phyloP scores from a whole-genome alignment of 1,140 invertebrate genomes.

The Eumaeus atala region DNA sequence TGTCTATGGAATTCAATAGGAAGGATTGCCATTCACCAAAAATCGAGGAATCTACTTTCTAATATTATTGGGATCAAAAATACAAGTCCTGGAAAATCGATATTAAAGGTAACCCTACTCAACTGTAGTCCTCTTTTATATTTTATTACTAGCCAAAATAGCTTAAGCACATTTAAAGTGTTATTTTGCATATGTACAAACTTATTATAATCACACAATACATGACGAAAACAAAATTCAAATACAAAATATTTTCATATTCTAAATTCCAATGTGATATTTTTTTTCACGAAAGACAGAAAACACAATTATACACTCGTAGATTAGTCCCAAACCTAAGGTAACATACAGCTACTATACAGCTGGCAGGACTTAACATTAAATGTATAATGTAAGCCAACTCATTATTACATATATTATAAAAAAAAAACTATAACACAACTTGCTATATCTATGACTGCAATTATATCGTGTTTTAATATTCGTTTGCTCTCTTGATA shows the following conservation, averaged over 20 bases:
- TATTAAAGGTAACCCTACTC: not conserved
- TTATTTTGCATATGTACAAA: conserved; percentile 61
- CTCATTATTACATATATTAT: too few relatives aligned
- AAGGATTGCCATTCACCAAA: not conserved
- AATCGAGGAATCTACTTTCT: not conserved
- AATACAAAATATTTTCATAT: conserved; percentile 63
- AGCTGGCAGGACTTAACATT: too few relatives aligned
- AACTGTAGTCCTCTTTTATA: conserved; percentile 18
- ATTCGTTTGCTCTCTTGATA: too few relatives aligned
- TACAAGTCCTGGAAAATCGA: not conserved
- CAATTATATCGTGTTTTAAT: too few relatives aligned
- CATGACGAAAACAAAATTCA: conserved; percentile 39
- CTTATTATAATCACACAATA: conserved; percentile 54
- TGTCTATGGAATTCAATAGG: too few relatives aligned
- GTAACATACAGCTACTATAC: too few relatives aligned
- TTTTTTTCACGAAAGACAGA: conserved; percentile 42
- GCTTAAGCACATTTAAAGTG: conserved; percentile 53
- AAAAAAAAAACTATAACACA: too few relatives aligned
- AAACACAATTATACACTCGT: conserved; percentile 9
- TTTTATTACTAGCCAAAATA: conserved; percentile 65
- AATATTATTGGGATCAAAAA: not conserved
- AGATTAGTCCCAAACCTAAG: conserved; percentile 9
- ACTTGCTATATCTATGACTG: too few relatives aligned
- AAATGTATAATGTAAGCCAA: too few relatives aligned
- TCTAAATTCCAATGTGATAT: conserved; percentile 66